Percentiles rank a stretch among this genome's conserved stretches.
Evolutionary conservation across 2,888 invertebrate species (phyloP).

Genomic region (Lypha dubia): DNA sequence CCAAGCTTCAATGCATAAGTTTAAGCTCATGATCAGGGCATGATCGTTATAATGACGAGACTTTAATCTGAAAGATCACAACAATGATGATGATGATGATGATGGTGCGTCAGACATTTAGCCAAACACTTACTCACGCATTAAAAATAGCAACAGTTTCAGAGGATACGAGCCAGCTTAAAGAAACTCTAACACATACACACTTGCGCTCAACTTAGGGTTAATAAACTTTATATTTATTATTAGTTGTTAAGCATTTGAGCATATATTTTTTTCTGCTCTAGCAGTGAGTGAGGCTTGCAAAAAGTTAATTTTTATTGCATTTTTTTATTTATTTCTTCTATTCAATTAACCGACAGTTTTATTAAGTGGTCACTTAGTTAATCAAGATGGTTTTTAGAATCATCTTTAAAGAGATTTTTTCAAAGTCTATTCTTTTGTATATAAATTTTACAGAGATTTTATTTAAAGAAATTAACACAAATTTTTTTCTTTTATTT

Average conservation of each 20-base stretch:
- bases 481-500: neutral
- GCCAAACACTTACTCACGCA: constrained; percentile 53
- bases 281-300: neutral
- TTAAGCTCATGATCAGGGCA: constrained; percentile 48
- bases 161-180: constrained; percentile 23
- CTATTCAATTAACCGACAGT: constrained; percentile 9
- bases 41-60: constrained; percentile 16
- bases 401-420: constrained; percentile 7
- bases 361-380: constrained; percentile 16
- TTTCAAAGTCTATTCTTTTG: neutral
- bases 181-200: neutral
- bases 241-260: constrained; percentile 5
- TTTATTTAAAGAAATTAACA: neutral
- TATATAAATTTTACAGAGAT: neutral
- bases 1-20: constrained; percentile 42
- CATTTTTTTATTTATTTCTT: constrained; percentile 1
- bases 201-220: constrained; percentile 47
- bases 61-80: constrained; percentile 14
- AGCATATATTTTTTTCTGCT: neutral
- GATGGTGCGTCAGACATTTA: constrained; percentile 34
- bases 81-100: constrained; percentile 6
- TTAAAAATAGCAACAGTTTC: constrained; percentile 25
- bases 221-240: constrained; percentile 66
- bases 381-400: constrained; percentile 11
- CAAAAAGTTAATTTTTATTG: constrained; percentile 12